Evolutionary conservation across 2,888 invertebrate species (phyloP).

Genomic region (Drosophila neonasuta): DNA sequence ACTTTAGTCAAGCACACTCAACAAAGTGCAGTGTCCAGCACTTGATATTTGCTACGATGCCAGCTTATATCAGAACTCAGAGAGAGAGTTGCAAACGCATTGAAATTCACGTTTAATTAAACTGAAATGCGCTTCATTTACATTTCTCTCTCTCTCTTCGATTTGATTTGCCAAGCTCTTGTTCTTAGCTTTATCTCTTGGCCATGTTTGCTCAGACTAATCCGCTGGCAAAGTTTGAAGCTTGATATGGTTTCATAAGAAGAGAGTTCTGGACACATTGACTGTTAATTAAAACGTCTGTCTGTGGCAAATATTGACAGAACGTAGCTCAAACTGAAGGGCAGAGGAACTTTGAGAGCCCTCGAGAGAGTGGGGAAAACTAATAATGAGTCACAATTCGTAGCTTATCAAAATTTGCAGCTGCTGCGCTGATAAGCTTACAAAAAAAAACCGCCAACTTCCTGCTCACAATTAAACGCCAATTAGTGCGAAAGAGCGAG

Average conservation of each 20-base stretch:
- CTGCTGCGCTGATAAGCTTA: slow-evolving; percentile 33
- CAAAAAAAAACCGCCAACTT: slow-evolving; percentile 9
- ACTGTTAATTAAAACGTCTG: slow-evolving; percentile 61
- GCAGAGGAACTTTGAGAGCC: not conserved
- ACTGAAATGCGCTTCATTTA: not conserved
- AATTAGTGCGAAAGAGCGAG: slow-evolving; percentile 50
- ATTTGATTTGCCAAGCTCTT: slow-evolving; percentile 6
- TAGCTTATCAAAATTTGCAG: slow-evolving; percentile 37
- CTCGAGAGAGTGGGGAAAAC: too few relatives aligned
- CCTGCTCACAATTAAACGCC: slow-evolving; percentile 54
- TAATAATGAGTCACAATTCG: slow-evolving; percentile 11
- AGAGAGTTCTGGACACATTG: slow-evolving; percentile 46
- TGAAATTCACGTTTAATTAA: too few relatives aligned
- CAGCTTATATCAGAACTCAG: too few relatives aligned
- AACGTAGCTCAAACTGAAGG: not conserved
- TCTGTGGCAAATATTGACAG: slow-evolving; percentile 53
- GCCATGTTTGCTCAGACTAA: slow-evolving; percentile 29
- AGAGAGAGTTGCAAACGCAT: too few relatives aligned
- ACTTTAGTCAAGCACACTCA: too few relatives aligned
- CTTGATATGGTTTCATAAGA: slow-evolving; percentile 49
- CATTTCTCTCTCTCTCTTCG: not conserved
- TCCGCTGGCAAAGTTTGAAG: slow-evolving; percentile 13
- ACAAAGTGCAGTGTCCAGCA: too few relatives aligned
- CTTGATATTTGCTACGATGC: too few relatives aligned
- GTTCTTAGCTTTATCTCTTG: not conserved